Conservation (phyloP, 2,888 invertebrate species). For the Aplocera efformata region DNA sequence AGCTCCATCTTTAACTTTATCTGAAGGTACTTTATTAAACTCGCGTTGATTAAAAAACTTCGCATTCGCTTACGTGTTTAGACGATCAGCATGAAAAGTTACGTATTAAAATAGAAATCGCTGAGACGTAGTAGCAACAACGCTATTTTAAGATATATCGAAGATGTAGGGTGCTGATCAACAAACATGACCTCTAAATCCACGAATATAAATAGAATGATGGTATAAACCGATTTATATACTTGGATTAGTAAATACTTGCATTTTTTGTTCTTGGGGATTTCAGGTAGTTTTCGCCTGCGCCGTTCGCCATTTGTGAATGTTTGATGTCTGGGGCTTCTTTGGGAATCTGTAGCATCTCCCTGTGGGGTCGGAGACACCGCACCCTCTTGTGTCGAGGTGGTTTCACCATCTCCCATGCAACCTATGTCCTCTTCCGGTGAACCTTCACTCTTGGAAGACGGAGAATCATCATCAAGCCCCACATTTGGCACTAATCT, state of each 20-base stretch:
- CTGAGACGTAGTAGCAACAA: slow-evolving; percentile 12
- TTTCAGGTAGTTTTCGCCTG: slow-evolving; percentile 92
- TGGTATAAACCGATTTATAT: not conserved
- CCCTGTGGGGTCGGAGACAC: slow-evolving; percentile 50
- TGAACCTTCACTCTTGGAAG: slow-evolving; percentile 86
- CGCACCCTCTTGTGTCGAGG: slow-evolving; percentile 36
- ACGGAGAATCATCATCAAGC: slow-evolving; percentile 90
- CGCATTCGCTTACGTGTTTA: too few relatives aligned
- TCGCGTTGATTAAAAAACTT: too few relatives aligned
- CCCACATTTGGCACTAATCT: slow-evolving; percentile 92
- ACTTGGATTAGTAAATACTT: slow-evolving; percentile 54
- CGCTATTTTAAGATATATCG: too few relatives aligned
- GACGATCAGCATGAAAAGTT: not conserved
- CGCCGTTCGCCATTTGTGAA: slow-evolving; percentile 82
- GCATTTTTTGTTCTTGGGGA: slow-evolving; percentile 94
- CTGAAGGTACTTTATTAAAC: too few relatives aligned
- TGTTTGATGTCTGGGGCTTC: slow-evolving; percentile 61
- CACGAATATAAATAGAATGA: not conserved
- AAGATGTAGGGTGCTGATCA: too few relatives aligned
- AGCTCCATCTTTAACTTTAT: too few relatives aligned
- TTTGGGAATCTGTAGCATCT: slow-evolving; percentile 49
- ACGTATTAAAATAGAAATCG: slow-evolving; percentile 19
- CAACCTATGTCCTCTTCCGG: slow-evolving; percentile 82
- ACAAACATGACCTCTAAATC: not conserved
- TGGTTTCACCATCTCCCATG: slow-evolving; percentile 77